Percentiles rank a stretch among this genome's conserved stretches.
Conservation (phyloP, 2,888 invertebrate genomes). For the Ormyrus labotus region DNA sequence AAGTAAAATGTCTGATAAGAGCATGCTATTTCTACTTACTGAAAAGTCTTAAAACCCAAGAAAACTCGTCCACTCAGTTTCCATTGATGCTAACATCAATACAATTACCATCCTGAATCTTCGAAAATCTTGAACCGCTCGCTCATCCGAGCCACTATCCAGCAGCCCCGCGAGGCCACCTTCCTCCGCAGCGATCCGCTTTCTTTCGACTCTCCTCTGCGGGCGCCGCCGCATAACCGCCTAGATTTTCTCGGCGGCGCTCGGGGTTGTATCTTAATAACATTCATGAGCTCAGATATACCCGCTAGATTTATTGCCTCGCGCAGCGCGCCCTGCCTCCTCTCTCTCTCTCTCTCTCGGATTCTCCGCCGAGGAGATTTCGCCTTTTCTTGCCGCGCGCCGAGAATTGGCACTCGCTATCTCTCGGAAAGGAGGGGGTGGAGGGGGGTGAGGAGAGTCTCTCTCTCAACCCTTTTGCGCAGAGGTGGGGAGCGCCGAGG, state of each 20-base stretch:
- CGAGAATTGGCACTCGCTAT: conserved; percentile 54
- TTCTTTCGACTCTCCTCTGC: neutral
- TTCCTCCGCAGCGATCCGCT: neutral
- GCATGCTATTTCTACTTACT: too few relatives aligned
- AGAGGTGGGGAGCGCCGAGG: conserved; percentile 2
- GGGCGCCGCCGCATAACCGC: neutral
- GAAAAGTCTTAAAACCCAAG: too few relatives aligned
- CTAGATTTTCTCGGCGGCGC: conserved; percentile 20
- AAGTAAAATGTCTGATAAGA: too few relatives aligned
- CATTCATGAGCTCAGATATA: conserved; percentile 77
- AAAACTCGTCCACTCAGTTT: too few relatives aligned
- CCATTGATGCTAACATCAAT: too few relatives aligned
- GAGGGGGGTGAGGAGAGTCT: neutral
- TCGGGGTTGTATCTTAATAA: conserved; percentile 75
- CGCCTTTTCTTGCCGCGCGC: conserved; percentile 42
- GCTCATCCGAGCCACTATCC: neutral
- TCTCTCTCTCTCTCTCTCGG: conserved; percentile 14
- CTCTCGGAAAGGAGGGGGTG: conserved; percentile 25
- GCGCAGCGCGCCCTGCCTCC: conserved; percentile 46
- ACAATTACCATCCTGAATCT: too few relatives aligned
- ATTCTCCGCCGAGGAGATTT: conserved; percentile 19
- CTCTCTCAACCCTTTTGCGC: conserved; percentile 43
- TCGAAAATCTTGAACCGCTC: too few relatives aligned
- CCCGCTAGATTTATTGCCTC: conserved; percentile 74
- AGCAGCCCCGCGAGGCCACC: neutral